Evolutionary conservation across 2,888 invertebrate genomes (phyloP).

Genomic region (Pyralis farinalis): DNA sequence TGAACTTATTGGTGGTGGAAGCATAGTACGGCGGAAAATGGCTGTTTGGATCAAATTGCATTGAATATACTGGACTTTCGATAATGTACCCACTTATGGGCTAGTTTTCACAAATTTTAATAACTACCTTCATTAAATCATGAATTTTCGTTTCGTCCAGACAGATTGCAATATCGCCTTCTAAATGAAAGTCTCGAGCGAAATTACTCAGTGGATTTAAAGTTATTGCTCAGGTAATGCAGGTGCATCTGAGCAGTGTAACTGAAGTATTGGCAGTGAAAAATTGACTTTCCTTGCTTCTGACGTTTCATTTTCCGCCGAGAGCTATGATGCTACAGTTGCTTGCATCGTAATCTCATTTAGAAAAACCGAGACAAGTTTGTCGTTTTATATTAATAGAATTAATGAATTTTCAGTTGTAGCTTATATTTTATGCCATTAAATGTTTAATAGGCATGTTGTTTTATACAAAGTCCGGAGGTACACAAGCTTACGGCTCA

Average conservation of each 20-base stretch:
- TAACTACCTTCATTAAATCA: background rate
- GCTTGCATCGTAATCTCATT: conserved; percentile 1
- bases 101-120: background rate
- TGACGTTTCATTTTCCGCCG: conserved; percentile 9
- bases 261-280: conserved; percentile 4
- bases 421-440: no score
- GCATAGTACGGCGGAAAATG: no score
- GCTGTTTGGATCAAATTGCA: no score
- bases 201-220: background rate
- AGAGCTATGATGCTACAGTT: background rate
- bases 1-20: no score
- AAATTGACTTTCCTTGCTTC: conserved; percentile 6
- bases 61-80: no score
- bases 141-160: background rate
- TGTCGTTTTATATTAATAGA: background rate
- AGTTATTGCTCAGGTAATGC: background rate
- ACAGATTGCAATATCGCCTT: background rate
- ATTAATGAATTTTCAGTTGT: no score
- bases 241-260: conserved; percentile 7
- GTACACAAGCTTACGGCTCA: no score
- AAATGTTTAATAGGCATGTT: no score
- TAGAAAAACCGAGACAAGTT: background rate
- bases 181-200: background rate
- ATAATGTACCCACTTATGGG: no score
- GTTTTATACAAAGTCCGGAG: no score